Evolutionary conservation across 2,113 vertebrate species (phyloP).

Genomic region (Thinocorus orbignyianus): DNA sequence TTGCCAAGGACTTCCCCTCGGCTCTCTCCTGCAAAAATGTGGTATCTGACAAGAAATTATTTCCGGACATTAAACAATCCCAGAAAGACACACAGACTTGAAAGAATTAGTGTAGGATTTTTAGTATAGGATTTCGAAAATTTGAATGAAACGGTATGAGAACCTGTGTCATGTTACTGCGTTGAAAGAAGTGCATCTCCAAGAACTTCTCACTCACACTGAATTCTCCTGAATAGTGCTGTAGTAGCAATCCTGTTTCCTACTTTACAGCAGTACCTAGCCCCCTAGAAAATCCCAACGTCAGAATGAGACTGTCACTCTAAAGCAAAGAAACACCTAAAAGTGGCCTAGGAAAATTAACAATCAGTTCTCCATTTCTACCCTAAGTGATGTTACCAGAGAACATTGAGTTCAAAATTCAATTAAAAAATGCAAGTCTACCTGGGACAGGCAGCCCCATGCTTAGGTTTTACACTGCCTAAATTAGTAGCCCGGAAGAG

Average conservation of each 20-base stretch:
- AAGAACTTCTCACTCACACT: background rate
- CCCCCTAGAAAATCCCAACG: background rate
- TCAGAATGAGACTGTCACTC: background rate
- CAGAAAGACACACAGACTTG: background rate
- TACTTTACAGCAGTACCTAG: background rate
- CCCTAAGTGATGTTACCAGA: background rate
- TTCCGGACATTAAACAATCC: slow-evolving; percentile 15
- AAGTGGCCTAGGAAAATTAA: background rate
- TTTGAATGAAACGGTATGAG: background rate
- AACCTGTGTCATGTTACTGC: background rate
- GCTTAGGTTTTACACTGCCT: background rate
- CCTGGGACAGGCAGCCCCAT: background rate
- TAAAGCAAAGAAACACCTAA: background rate
- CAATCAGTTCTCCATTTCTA: background rate
- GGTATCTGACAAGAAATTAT: slow-evolving; percentile 78
- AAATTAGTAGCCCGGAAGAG: background rate
- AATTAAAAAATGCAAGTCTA: background rate
- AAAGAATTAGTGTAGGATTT: background rate
- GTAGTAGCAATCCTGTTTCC: background rate
- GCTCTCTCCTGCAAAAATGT: slow-evolving; percentile 79
- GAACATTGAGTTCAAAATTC: background rate
- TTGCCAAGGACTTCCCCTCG: slow-evolving; percentile 85
- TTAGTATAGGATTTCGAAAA: background rate
- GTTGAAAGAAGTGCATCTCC: background rate
- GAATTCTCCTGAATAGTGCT: background rate